Evolutionary conservation across 2,113 vertebrate genomes (phyloP), one percentile per base, ranked within the genome.

Genomic region (Xerus inauris): DNA sequence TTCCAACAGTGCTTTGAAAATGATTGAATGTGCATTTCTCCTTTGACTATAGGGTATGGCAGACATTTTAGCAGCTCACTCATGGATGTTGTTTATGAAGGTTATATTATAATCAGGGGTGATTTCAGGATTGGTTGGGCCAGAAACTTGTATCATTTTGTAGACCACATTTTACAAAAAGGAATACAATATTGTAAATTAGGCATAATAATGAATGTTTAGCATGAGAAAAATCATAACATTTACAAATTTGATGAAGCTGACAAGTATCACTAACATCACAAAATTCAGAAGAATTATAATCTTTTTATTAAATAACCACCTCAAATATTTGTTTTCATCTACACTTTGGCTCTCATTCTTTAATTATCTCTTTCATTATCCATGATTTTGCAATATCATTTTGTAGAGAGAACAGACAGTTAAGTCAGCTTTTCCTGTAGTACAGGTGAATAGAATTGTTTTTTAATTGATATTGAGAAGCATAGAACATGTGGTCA

Each of bases 301-400:
- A 59, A 28, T 81, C 30, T 90, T 86, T 71, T 77, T 51, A 71
- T 91, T 89, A 80, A 95, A 35, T 92, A 80, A 51, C 19, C 47
- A 9, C 19, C 30, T 84, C 45, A 51, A 42, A 67, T 47, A 79
- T 47, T 45, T 90, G 0, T 65, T 20, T 69, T 79, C n/a, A 59
- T 13, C 51, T 93, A 30, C 13, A 59, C 71, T 35, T 65, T 54
- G 22, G 17, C 30, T 38, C 30, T 32, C 45, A 73, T 38, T 28
- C 65, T 87, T 87, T 62, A 49, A 81, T 72, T 59, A 30, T 11
- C 45, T 67, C 32, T 85, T 85, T 71, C 47, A 42, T 47, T 82
- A 71, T 85, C 35, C 45, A 2, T 40, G 45, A 79, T 90, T 57
- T 62, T 72, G 40, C 38, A 38, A 35, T 89, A 67, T 77, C 10